phyloP scores from a whole-genome alignment of 1,140 invertebrate species.

The Scaptodrosophila lebanonensis region DNA sequence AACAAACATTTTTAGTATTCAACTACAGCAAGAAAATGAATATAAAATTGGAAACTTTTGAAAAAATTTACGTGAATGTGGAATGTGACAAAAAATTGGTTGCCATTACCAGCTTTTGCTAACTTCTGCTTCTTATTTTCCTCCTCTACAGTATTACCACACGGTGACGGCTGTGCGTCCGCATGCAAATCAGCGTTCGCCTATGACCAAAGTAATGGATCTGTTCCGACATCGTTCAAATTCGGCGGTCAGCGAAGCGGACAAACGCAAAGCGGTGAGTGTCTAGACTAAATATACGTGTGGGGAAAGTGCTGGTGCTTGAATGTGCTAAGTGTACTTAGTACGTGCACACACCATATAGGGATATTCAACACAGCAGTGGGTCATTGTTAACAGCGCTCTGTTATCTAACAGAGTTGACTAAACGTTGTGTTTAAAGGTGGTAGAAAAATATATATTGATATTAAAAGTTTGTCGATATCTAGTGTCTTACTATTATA shows the following conservation, averaged over 20 bases:
- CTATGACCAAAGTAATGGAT: slow-evolving; percentile 93
- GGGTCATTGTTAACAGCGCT: neutral
- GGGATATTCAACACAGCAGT: too few species aligned
- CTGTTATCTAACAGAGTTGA: neutral
- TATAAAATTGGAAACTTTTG: too few species aligned
- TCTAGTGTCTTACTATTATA: too few species aligned
- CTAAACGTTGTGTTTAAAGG: too few species aligned
- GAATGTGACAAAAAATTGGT: too few species aligned
- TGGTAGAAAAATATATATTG: too few species aligned
- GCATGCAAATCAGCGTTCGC: slow-evolving; percentile 79
- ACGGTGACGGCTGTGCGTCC: slow-evolving; percentile 81
- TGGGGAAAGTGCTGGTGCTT: neutral
- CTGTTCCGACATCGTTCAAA: slow-evolving; percentile 90
- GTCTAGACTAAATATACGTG: slow-evolving; percentile 7
- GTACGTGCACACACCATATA: slow-evolving; percentile 6
- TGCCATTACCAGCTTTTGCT: too few species aligned
- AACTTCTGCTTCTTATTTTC: neutral
- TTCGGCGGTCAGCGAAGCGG: slow-evolving; percentile 83
- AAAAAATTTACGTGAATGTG: too few species aligned
- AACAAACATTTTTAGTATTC: too few species aligned
- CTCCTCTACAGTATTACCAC: slow-evolving; percentile 80
- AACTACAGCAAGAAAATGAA: too few species aligned
- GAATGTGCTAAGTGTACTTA: neutral
- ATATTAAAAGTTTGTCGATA: too few species aligned
- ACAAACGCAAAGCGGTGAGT: slow-evolving; percentile 87